Evolutionary conservation across 1,140 invertebrate species (phyloP).

Genomic region (Diuraphis noxia): DNA sequence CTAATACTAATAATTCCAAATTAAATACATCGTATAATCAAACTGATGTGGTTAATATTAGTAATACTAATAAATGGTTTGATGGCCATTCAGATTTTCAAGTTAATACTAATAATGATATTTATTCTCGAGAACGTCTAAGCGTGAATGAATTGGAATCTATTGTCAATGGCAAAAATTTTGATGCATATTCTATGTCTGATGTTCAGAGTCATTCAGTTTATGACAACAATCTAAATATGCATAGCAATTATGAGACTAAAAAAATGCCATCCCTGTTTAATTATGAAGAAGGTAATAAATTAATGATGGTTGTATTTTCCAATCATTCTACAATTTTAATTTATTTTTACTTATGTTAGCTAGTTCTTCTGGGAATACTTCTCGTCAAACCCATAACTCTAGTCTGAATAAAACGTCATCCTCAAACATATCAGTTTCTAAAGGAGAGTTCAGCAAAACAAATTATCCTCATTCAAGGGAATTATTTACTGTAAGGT

Average conservation of each 20-base stretch:
- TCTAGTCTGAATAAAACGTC: not conserved
- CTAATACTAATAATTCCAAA: not conserved
- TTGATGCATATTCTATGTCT: slow-evolving; percentile 15
- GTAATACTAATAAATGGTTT: slow-evolving; percentile 21
- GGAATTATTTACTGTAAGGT: slow-evolving; percentile 34
- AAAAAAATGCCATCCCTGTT: not conserved
- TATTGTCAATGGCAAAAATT: slow-evolving; percentile 34
- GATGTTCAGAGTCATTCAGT: not conserved
- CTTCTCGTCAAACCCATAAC: not conserved
- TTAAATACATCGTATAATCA: not conserved
- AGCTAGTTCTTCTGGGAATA: not conserved
- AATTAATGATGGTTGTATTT: not conserved
- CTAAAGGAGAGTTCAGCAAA: slow-evolving; percentile 47
- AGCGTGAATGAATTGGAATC: not conserved
- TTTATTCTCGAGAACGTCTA: slow-evolving; percentile 25
- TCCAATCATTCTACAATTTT: not conserved
- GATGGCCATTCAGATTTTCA: not conserved
- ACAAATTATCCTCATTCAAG: slow-evolving; percentile 53
- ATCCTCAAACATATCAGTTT: not conserved
- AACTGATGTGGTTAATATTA: not conserved
- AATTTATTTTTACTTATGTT: not conserved
- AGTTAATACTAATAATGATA: not conserved
- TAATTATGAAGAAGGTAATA: not conserved
- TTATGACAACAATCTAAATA: not conserved
- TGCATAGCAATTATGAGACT: not conserved